Conservation (phyloP, 2,797 vertebrate species). For the Sus cebifrons region DNA sequence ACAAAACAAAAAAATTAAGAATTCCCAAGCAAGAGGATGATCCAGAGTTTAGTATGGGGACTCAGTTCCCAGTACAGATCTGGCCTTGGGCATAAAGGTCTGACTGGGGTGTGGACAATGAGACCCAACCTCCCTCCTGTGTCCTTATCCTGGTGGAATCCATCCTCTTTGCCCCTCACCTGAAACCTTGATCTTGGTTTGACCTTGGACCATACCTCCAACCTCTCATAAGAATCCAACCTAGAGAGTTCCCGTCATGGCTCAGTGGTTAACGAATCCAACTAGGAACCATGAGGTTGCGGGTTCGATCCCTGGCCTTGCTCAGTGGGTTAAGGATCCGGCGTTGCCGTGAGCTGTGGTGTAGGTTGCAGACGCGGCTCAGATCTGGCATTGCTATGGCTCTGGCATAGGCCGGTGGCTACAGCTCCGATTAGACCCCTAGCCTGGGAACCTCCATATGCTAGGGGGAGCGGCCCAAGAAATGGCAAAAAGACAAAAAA, state of each 20-base stretch:
- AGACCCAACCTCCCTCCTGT: not conserved
- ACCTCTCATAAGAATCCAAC: constrained; percentile 7
- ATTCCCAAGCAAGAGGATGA: not conserved
- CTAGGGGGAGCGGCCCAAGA: no score
- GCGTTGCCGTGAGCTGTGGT: no score
- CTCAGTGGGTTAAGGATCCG: no score
- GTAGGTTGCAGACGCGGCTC: no score
- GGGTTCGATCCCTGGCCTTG: no score
- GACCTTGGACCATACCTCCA: not conserved
- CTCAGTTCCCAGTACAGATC: not conserved
- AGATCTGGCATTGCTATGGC: no score
- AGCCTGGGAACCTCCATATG: no score
- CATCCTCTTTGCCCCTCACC: not conserved
- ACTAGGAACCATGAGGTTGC: no score
- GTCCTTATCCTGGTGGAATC: not conserved
- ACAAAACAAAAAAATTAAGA: not conserved
- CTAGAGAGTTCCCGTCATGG: not conserved
- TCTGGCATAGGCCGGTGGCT: no score
- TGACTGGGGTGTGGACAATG: not conserved
- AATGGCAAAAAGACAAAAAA: no score
- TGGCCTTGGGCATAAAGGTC: not conserved
- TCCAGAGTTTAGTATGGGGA: not conserved
- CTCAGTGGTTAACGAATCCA: no score
- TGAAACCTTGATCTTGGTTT: not conserved
- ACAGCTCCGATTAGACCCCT: no score